Evolutionary conservation across 2,888 invertebrate species (phyloP), one percentile per base, ranked within the genome.

Genomic region (Caradrina kadenii): DNA sequence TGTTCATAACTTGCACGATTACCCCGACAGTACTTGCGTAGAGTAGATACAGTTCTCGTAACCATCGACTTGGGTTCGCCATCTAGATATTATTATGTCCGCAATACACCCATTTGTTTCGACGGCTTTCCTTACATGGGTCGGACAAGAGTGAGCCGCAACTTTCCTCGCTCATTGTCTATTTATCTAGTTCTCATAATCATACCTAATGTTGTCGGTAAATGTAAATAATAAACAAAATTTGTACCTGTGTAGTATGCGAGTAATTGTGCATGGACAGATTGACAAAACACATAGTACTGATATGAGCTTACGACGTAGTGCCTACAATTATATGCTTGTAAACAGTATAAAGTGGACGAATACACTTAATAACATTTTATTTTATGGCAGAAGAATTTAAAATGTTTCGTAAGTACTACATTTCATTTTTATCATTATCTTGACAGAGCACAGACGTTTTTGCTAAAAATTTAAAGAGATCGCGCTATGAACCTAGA

Each of bases 281-380:
- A 88, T 91, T 88, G 90, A 94, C 91, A 93, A 90, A 91, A 93
- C 78, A 76, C 73, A 93, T 96, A 96, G 96, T 96, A 96, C 96
- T 96, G 96, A 96, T 96, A 96, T 96, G 96, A 96, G 96, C 96
- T 96, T 96, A 95, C 91, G 94, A 96, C 92, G 96, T 96, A 96
- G 96, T 96, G 96, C 96, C 96, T 96, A 96, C 96, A 96, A 96
- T 93, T 94, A 93, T 93, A 93, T 94, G 95, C 95, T 95, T 95
- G 89, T 92, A 90, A 90, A 92, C 93, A 93, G 90, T 90, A 84
- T 91, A 89, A 90, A 90, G 89, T 89, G 82, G 88, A 88, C 84
- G 69, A 90, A 80, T 85, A 88, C 87, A 90, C 86, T 78, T 82
- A 79, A 66, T 71, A 71, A 73, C 74, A 76, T 86, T 87, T 87